phyloP scores from a whole-genome alignment of 1,140 invertebrate species.

The Brachionus calyciflorus region DNA sequence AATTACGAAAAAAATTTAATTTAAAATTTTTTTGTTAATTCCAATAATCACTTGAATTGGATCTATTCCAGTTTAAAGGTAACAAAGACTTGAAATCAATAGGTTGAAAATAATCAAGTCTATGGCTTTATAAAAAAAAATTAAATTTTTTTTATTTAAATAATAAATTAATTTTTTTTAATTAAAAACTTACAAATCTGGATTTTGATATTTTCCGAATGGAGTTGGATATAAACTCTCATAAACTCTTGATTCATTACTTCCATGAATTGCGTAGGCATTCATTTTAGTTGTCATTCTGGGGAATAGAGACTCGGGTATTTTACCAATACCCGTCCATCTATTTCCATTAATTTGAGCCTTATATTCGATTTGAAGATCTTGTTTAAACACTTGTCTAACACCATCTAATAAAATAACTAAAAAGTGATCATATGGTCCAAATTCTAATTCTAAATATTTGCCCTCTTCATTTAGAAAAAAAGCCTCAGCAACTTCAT shows the following conservation, averaged over 20 bases:
- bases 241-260: constrained; percentile 59
- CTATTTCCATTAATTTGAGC: constrained; percentile 50
- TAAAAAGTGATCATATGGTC: constrained; percentile 62
- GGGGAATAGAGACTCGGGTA: constrained; percentile 61
- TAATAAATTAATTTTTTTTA: no score
- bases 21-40: not conserved
- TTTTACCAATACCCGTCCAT: constrained; percentile 59
- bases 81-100: constrained; percentile 50
- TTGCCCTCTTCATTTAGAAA: constrained; percentile 60
- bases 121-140: constrained; percentile 52
- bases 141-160: not conserved
- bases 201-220: constrained; percentile 55
- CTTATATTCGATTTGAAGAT: constrained; percentile 57
- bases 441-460: constrained; percentile 64
- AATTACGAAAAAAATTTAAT: not conserved
- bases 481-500: constrained; percentile 64
- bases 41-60: not conserved
- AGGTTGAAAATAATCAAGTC: constrained; percentile 52
- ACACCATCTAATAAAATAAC: constrained; percentile 60
- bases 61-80: constrained; percentile 40
- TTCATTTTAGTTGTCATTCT: constrained; percentile 63
- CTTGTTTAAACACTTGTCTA: constrained; percentile 55
- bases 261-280: constrained; percentile 65
- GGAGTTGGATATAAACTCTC: constrained; percentile 63
- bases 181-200: constrained; percentile 62